Base-by-base conservation (phyloP, 2,888 invertebrate species). In the Caenorhabditis japonica region DNA sequence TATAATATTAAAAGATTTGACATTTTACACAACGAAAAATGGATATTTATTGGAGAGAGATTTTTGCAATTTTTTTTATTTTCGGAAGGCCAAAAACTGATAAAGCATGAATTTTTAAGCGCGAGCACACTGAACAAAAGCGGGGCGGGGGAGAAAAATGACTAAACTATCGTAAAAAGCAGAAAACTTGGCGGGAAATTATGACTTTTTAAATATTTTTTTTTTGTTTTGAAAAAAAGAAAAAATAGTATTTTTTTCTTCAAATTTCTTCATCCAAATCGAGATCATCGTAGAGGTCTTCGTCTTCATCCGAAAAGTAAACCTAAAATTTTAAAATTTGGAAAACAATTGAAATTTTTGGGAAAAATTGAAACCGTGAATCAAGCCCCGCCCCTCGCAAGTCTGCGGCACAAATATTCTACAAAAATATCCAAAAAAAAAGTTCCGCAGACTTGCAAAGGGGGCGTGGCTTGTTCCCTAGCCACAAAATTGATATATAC, bases 301-400 rank as follows among this genome's bases (percentile, higher is more conserved):
- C 80, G 5, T 83, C 83, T 56, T 83, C 84, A 52, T 84, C 84
- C 4, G 76, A 78, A 62, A 83, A 82, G 58, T 82, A 79, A 30
- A 84, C 73, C 68, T 76, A 41, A 3, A 68, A 68, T 41, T 41
- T 13, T 8, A 33, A 33, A 33, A 27, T 47, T 46, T 46, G 47
- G 17, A 47, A 49, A 49, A 49, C 5, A 30, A 30, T 7, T 7
- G 5, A 30, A 30, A 7, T 30, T 30, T 30, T 30, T 30, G 30
- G 30, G 10, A 30, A 30, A 30, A 30, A 30, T 30, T 30, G 30
- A 30, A 30, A 30, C 5, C 10, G 5, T 30, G 30, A 30, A 7
- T 30, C 10, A 10, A 30, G 12, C 34, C 34, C 34, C n/a, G n/a
- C n/a, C n/a, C n/a, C n/a, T n/a, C n/a, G n/a, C n/a, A n/a, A n/a